A percentile compares a stretch with the other conserved stretches of the same genome.
These are phyloP conservation scores for Falco concolor DNA, from an alignment of 2,797 vertebrate genomes.

Conservation along the genomic window DNA sequence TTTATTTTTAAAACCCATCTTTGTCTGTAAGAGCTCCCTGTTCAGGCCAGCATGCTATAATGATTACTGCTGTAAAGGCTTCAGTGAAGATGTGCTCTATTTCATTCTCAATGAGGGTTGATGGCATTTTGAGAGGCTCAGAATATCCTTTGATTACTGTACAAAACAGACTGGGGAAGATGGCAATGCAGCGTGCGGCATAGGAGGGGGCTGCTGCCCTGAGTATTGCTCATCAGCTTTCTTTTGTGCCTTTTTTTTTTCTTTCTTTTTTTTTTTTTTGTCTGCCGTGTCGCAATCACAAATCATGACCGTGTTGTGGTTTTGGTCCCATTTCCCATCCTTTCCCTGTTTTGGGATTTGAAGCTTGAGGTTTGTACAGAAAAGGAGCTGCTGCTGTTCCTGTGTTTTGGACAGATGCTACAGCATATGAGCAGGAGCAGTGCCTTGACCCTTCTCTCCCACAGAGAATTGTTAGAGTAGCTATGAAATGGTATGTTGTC, in stretches of 20 bases:
- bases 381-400: neutral
- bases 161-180: slow-evolving; percentile 57
- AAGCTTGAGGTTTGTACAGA: neutral
- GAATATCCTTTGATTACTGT: slow-evolving; percentile 80
- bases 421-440: neutral
- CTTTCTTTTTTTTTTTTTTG: neutral
- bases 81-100: slow-evolving; percentile 71
- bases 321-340: neutral
- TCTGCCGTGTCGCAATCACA: slow-evolving; percentile 8
- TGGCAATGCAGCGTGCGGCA: neutral
- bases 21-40: slow-evolving; percentile 66
- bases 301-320: slow-evolving; percentile 23
- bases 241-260: slow-evolving; percentile 44
- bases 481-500: neutral
- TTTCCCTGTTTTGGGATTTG: neutral
- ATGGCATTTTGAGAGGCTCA: slow-evolving; percentile 78
- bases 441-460: neutral
- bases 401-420: neutral
- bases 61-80: slow-evolving; percentile 72
- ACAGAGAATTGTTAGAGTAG: neutral
- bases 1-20: slow-evolving; percentile 67
- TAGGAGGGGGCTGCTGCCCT: slow-evolving; percentile 34
- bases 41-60: slow-evolving; percentile 60
- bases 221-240: slow-evolving; percentile 64
- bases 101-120: slow-evolving; percentile 76